Percentiles rank a stretch among this genome's conserved stretches.
Conservation (phyloP, 2,113 vertebrate genomes). For the Hiodon tergisus region DNA sequence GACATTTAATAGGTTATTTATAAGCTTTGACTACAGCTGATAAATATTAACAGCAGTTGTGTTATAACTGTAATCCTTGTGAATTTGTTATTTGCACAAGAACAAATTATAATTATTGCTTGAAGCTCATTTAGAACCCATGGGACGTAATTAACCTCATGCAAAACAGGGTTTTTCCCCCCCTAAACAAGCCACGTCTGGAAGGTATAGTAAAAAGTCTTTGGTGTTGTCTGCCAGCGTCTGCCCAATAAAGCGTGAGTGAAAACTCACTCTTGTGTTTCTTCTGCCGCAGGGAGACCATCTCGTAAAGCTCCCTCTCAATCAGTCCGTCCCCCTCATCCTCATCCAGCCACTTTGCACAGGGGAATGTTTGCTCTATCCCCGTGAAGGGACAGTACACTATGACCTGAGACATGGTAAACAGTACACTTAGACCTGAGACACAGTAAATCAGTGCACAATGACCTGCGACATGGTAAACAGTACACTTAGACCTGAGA, state of each 20-base stretch:
- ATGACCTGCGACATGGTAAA: too few species aligned
- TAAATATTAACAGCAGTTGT: not conserved
- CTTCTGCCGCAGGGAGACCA: constrained; percentile 87
- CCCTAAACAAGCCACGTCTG: not conserved
- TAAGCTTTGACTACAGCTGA: not conserved
- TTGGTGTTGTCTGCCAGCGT: not conserved
- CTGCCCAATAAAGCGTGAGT: not conserved
- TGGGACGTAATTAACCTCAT: not conserved
- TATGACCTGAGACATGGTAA: constrained; percentile 54
- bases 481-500: too few species aligned
- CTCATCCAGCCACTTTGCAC: constrained; percentile 89
- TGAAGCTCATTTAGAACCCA: not conserved
- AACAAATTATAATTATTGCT: not conserved
- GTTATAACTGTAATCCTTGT: not conserved
- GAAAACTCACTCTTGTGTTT: constrained; percentile 79
- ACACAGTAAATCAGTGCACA: too few species aligned
- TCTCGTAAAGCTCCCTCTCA: constrained; percentile 90
- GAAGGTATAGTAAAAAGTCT: not conserved
- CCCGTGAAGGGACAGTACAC: constrained; percentile 93
- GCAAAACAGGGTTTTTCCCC: not conserved
- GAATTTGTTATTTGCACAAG: not conserved
- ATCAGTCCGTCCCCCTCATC: constrained; percentile 88
- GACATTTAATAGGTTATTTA: not conserved
- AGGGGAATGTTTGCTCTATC: constrained; percentile 89
- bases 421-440: not conserved